phyloP scores from a whole-genome alignment of 1,140 invertebrate genomes.

The Cotesia chilonis region DNA sequence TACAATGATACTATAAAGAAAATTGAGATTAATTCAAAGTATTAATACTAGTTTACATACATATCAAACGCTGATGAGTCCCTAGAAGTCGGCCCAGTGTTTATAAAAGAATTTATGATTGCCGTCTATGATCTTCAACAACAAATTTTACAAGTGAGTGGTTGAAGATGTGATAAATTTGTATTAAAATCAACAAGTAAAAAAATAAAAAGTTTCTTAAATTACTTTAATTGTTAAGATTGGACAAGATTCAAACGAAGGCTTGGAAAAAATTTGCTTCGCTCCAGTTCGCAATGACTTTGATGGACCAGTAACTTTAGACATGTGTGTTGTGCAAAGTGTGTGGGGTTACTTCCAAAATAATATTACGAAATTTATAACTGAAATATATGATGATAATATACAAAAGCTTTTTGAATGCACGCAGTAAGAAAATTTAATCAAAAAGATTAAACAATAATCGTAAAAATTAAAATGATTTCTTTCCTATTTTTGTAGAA shows the following conservation, averaged over 20 bases:
- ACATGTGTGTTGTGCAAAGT: constrained; percentile 83
- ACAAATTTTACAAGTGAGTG: constrained; percentile 64
- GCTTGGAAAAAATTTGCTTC: constrained; percentile 83
- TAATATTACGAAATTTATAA: constrained; percentile 65
- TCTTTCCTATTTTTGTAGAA: constrained; percentile 58
- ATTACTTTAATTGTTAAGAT: constrained; percentile 44
- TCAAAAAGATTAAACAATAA: too few relatives aligned
- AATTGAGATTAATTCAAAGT: background rate
- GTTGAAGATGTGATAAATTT: too few relatives aligned
- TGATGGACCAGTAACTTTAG: constrained; percentile 62
- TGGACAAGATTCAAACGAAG: constrained; percentile 59
- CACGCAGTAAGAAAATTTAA: constrained; percentile 51
- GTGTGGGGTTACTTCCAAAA: constrained; percentile 84
- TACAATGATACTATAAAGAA: constrained; percentile 15
- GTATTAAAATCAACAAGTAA: constrained; percentile 1
- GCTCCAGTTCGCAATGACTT: constrained; percentile 79
- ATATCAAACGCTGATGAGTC: constrained; percentile 41
- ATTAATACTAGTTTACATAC: constrained; percentile 42
- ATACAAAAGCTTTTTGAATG: constrained; percentile 65
- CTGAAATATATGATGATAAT: constrained; percentile 54
- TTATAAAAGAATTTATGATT: constrained; percentile 74
- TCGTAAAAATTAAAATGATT: too few relatives aligned
- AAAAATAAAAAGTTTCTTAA: background rate
- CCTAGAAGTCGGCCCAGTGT: constrained; percentile 72
- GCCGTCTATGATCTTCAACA: constrained; percentile 73